phyloP scores from a whole-genome alignment of 2,797 vertebrate genomes.

The Remorina albescens region DNA sequence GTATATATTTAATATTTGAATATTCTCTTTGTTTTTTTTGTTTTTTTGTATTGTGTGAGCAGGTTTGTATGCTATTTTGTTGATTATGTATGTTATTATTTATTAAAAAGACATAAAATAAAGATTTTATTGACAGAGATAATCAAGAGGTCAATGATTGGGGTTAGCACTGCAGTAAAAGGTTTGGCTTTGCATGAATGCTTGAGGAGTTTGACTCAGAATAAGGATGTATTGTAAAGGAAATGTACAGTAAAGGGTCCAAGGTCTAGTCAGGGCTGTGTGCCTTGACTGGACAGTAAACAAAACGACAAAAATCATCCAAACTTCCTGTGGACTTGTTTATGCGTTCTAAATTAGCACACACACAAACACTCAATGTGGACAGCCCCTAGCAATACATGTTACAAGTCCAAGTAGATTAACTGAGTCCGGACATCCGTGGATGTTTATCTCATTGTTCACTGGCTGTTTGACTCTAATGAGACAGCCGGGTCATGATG shows the following conservation, averaged over 20 bases:
- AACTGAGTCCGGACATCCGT: conserved; percentile 6
- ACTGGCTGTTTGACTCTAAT: neutral
- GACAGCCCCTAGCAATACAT: conserved; percentile 4
- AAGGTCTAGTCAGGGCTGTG: neutral
- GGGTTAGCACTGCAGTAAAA: neutral
- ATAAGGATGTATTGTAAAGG: neutral
- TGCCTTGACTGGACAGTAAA: conserved; percentile 30
- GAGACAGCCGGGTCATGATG: neutral
- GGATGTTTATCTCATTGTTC: conserved; percentile 9
- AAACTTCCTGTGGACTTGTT: conserved; percentile 46
- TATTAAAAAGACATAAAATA: too few relatives aligned
- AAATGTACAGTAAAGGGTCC: neutral
- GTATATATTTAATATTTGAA: too few relatives aligned
- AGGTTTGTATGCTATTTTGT: too few relatives aligned
- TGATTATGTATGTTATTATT: too few relatives aligned
- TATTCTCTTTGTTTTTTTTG: too few relatives aligned
- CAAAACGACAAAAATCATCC: conserved; percentile 8
- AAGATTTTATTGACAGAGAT: neutral
- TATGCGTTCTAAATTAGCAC: neutral
- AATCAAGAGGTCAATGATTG: neutral
- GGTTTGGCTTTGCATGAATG: neutral
- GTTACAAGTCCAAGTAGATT: conserved; percentile 24
- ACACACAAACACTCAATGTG: neutral
- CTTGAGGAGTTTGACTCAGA: neutral
- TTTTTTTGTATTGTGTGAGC: too few relatives aligned